These are phyloP conservation scores for Centropyge bicolor DNA, from an alignment of 2,797 vertebrate genomes.

Conservation along the genomic window DNA sequence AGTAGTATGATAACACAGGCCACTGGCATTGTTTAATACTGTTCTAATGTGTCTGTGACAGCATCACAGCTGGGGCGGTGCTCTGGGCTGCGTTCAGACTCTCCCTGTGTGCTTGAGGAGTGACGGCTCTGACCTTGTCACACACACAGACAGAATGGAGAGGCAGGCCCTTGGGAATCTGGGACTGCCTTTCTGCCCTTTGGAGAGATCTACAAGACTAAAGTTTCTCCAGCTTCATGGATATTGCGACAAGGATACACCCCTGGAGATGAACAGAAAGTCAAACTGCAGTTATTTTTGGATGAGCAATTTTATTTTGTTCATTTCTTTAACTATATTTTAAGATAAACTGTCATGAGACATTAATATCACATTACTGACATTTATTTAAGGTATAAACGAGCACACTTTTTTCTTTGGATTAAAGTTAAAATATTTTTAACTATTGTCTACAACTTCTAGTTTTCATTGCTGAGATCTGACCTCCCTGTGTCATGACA, in stretches of 20 bases:
- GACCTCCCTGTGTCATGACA: neutral
- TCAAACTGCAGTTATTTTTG: constrained; percentile 15
- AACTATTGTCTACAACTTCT: neutral
- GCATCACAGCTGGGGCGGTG: constrained; percentile 30
- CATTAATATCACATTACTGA: neutral
- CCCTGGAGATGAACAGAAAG: constrained; percentile 11
- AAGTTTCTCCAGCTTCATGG: constrained; percentile 39
- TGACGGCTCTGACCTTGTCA: constrained; percentile 55
- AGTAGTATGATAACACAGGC: neutral
- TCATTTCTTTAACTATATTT: constrained; percentile 21
- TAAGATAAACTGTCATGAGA: neutral
- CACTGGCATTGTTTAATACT: neutral
- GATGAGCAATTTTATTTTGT: constrained; percentile 5
- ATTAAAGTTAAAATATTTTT: neutral
- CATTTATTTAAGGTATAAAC: neutral
- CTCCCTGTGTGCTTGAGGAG: constrained; percentile 37
- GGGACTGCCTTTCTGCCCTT: constrained; percentile 36
- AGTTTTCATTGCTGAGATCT: neutral
- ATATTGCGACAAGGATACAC: constrained; percentile 10
- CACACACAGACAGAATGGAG: constrained; percentile 34
- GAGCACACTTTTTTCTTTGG: neutral
- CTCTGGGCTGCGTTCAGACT: constrained; percentile 33
- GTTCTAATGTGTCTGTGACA: constrained; percentile 15
- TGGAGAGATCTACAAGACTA: constrained; percentile 35
- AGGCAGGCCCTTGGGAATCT: constrained; percentile 21